Percentiles rank a stretch among this genome's conserved stretches.
Evolutionary conservation across 1,140 invertebrate species (phyloP).

Genomic region (Drosophila watanabei): DNA sequence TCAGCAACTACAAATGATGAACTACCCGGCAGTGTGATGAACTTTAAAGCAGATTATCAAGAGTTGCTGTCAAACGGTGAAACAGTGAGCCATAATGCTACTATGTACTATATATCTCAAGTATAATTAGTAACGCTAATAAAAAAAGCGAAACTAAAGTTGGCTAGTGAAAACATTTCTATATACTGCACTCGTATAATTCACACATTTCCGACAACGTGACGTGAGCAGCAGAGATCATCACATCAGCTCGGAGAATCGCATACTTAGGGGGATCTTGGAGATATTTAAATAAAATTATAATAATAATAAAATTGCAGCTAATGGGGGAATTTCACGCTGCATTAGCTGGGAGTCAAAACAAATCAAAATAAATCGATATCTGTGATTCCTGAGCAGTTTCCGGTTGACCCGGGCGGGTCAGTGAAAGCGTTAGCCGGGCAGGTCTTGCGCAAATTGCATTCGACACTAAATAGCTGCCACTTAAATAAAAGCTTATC

Average conservation of each 20-base stretch:
- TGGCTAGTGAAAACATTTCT: constrained; percentile 59
- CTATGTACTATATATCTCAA: constrained; percentile 12
- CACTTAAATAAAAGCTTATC: constrained; percentile 47
- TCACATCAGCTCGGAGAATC: constrained; percentile 58
- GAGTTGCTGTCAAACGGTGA: constrained; percentile 16
- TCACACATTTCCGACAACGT: constrained; percentile 79
- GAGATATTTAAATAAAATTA: constrained; percentile 4
- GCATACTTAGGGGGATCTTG: constrained; percentile 13
- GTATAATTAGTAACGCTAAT: constrained; percentile 36
- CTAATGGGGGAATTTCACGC: neutral
- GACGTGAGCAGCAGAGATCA: constrained; percentile 42
- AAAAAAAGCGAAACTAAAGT: constrained; percentile 57
- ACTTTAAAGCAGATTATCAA: constrained; percentile 68
- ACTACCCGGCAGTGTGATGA: constrained; percentile 45
- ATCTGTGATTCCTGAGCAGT: constrained; percentile 8
- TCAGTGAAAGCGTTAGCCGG: constrained; percentile 61
- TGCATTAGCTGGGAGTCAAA: constrained; percentile 50
- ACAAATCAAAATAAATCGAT: constrained; percentile 31
- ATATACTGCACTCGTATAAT: constrained; percentile 41
- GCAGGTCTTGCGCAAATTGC: constrained; percentile 66
- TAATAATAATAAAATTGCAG: constrained; percentile 18
- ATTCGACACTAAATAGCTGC: constrained; percentile 22
- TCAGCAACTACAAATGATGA: constrained; percentile 38
- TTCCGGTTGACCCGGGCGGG: constrained; percentile 20
- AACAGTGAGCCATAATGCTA: neutral